Evolutionary conservation across 2,797 vertebrate species (phyloP), one percentile per base, ranked within the genome.

Genomic region (Myotis findleyi): DNA sequence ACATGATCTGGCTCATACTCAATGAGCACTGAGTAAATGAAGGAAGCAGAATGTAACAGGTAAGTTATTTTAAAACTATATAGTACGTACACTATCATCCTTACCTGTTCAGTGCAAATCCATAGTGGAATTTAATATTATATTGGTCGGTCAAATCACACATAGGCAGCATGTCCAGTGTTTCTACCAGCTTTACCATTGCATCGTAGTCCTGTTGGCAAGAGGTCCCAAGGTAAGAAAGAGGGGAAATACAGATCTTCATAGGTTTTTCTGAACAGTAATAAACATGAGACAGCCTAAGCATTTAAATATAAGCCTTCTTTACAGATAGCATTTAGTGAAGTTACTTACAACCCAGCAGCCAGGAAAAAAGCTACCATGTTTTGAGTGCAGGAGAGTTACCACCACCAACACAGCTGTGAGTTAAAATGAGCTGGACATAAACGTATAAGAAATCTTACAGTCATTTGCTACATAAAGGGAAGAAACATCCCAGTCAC

Each of bases 111-210:
- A 99, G 98, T 1, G 99, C 99, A 97, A 99, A 99, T 71, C 99
- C 99, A 51, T 99, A 99, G 98, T 99, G 99, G 98, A 99, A 99
- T 98, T 99, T 99, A 97, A 99, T 99, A 98, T 99, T 99, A 91
- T 99, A 99, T 95, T 99, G 99, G 73, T 99, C 99, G 17, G 99
- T 99, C 97, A 99, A 98, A 96, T 99, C 99, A 97, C 99, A 99
- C 0, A 99, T 99, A 25, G 99, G 99, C 96, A 99, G 98, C 99
- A 99, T 99, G 98, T 99, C 98, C 91, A 99, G 97, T 13, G 99
- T 99, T 98, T 99, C 99, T n/a, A 99, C 99, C 95, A 99, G 98
- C 97, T 99, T 99, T 97, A 99, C 99, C 99, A 99, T 99, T 49
- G 99, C 99, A 94, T 99, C 99, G 49, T 99, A 99, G 97, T 99